A percentile compares a stretch with the other conserved stretches of the same genome.
phyloP scores from a whole-genome alignment of 2,113 vertebrate genomes.

The Caranx ignobilis region DNA sequence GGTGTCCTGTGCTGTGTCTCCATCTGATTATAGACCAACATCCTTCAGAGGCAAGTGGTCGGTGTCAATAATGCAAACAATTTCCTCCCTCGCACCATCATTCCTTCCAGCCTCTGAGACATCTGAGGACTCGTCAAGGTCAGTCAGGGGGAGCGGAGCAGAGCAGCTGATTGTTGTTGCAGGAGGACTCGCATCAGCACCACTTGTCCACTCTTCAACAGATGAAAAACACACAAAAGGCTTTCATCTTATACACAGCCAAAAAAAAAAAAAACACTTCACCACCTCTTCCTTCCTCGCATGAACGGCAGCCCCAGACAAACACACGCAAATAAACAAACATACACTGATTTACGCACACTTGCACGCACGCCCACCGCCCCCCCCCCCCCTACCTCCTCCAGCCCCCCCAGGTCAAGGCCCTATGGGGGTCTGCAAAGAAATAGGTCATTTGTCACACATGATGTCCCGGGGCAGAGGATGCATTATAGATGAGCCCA shows the following conservation, averaged over 20 bases:
- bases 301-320: slow-evolving; percentile 31
- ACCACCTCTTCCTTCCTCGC: slow-evolving; percentile 21
- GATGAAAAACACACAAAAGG: slow-evolving; percentile 7
- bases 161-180: slow-evolving; percentile 26
- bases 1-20: slow-evolving; percentile 16
- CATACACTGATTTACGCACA: slow-evolving; percentile 69
- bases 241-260: slow-evolving; percentile 9
- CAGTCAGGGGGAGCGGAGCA: slow-evolving; percentile 58
- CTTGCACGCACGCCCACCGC: slow-evolving; percentile 27
- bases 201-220: slow-evolving; percentile 29
- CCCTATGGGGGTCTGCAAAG: slow-evolving; percentile 84
- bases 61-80: slow-evolving; percentile 64
- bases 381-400: slow-evolving; percentile 8
- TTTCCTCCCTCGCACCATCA: slow-evolving; percentile 40
- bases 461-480: slow-evolving; percentile 84
- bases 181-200: slow-evolving; percentile 39
- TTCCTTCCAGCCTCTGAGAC: slow-evolving; percentile 43
- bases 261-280: not conserved
- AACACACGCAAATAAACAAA: slow-evolving; percentile 69
- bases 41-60: slow-evolving; percentile 45
- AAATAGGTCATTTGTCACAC: slow-evolving; percentile 90
- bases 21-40: slow-evolving; percentile 29
- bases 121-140: slow-evolving; percentile 78
- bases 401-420: slow-evolving; percentile 72
- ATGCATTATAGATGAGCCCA: slow-evolving; percentile 87